A percentile compares a stretch with the other conserved stretches of the same genome.
Evolutionary conservation across 2,113 vertebrate genomes (phyloP).

Genomic region (Forbesichthys papilliferus): DNA sequence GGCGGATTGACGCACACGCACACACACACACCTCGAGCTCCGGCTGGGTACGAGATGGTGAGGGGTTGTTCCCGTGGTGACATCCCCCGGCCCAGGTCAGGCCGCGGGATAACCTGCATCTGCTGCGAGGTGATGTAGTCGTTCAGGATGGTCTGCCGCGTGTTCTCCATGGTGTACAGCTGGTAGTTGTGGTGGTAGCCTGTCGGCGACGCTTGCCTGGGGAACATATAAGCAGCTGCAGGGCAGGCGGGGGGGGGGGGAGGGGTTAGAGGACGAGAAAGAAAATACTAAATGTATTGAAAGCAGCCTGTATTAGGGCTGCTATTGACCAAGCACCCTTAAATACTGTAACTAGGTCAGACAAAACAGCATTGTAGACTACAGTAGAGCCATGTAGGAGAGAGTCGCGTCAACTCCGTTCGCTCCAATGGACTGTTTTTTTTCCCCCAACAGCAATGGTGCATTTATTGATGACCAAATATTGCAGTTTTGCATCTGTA

Average conservation of each 20-base stretch:
- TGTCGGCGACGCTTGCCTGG: slow-evolving; percentile 91
- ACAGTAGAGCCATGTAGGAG: too few relatives aligned
- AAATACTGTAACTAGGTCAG: too few relatives aligned
- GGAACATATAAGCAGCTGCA: slow-evolving; percentile 90
- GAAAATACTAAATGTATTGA: slow-evolving; percentile 29
- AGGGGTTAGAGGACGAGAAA: slow-evolving; percentile 29
- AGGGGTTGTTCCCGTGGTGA: slow-evolving; percentile 91
- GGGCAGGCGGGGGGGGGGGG: background rate
- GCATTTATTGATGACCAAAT: too few relatives aligned
- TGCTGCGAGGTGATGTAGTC: slow-evolving; percentile 99
- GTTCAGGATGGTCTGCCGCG: slow-evolving; percentile 96
- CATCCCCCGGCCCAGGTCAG: slow-evolving; percentile 86
- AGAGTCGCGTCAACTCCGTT: too few relatives aligned
- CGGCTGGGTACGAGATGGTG: slow-evolving; percentile 83
- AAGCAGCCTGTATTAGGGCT: slow-evolving; percentile 11
- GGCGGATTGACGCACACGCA: slow-evolving; percentile 46
- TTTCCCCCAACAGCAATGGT: too few relatives aligned
- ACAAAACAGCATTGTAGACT: too few relatives aligned
- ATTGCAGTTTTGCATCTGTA: too few relatives aligned
- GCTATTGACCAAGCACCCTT: background rate
- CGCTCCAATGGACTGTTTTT: too few relatives aligned
- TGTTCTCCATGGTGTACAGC: slow-evolving; percentile 98
- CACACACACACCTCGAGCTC: slow-evolving; percentile 81
- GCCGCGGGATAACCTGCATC: slow-evolving; percentile 94
- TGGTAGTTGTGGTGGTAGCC: slow-evolving; percentile 97